phyloP scores from a whole-genome alignment of 2,113 vertebrate genomes.

The Pomatostomus ruficeps region DNA sequence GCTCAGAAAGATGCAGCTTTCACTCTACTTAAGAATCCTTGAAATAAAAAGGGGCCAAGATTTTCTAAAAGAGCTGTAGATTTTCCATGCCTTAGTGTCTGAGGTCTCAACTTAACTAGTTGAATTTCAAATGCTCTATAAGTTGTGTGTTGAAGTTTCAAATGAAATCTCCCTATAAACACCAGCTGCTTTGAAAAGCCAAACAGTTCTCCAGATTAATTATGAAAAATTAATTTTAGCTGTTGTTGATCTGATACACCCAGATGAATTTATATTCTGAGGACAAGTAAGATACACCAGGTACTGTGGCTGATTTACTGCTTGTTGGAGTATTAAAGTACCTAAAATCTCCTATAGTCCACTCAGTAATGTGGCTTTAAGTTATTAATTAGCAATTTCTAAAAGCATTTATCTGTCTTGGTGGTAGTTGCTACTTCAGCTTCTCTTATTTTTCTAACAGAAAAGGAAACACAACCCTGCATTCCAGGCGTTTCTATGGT shows the following conservation, averaged over 20 bases:
- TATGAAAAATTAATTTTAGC: slow-evolving; percentile 50
- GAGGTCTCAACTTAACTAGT: background rate
- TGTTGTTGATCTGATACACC: slow-evolving; percentile 49
- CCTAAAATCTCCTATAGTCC: slow-evolving; percentile 42
- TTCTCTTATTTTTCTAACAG: slow-evolving; percentile 82
- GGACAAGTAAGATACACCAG: background rate
- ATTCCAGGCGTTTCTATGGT: slow-evolving; percentile 90
- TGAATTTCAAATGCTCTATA: background rate
- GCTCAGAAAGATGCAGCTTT: background rate
- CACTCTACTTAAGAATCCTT: background rate
- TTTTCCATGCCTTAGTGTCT: background rate
- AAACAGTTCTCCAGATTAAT: background rate
- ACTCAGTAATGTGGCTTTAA: slow-evolving; percentile 23
- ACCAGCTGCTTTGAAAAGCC: background rate
- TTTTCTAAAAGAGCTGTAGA: background rate
- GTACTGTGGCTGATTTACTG: background rate
- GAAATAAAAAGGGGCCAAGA: background rate
- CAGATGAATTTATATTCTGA: slow-evolving; percentile 25
- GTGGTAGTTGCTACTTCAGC: slow-evolving; percentile 71
- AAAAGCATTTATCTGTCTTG: slow-evolving; percentile 64
- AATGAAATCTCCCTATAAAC: background rate
- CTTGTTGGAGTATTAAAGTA: background rate
- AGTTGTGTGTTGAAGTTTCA: background rate
- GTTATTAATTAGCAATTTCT: slow-evolving; percentile 65
- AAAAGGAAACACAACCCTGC: slow-evolving; percentile 88